Percentiles rank a stretch among this genome's conserved stretches.
Evolutionary conservation across 2,888 invertebrate genomes (phyloP).

Genomic region (Drosophila neonasuta): DNA sequence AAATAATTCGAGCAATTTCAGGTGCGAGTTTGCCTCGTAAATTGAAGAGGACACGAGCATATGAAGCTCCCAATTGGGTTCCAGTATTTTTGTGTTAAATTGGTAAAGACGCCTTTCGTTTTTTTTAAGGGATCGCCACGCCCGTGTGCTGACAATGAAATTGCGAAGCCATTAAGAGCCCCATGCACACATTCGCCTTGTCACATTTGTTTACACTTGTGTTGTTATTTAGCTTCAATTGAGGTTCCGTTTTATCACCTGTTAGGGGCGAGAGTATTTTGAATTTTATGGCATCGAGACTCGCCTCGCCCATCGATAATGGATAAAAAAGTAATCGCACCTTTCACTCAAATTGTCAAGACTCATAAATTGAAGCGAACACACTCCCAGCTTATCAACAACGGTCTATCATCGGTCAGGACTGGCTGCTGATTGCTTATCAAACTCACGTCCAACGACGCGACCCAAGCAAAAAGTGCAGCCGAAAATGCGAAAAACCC

Average conservation of each 20-base stretch:
- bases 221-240: not conserved
- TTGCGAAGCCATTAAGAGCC: slow-evolving; percentile 52
- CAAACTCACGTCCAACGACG: slow-evolving; percentile 15
- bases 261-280: slow-evolving; percentile 28
- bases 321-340: slow-evolving; percentile 27
- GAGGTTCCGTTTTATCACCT: slow-evolving; percentile 47
- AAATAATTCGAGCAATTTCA: not conserved
- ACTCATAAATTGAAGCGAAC: slow-evolving; percentile 56
- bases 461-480: not conserved
- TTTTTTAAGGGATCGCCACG: slow-evolving; percentile 13
- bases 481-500: no score
- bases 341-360: slow-evolving; percentile 52
- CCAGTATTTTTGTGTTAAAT: slow-evolving; percentile 22
- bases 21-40: slow-evolving; percentile 7
- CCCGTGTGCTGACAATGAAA: slow-evolving; percentile 39
- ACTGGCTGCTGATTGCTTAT: slow-evolving; percentile 43
- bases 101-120: slow-evolving; percentile 15
- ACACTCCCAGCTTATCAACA: slow-evolving; percentile 40
- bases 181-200: slow-evolving; percentile 35
- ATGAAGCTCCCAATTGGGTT: slow-evolving; percentile 12
- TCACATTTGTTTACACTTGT: slow-evolving; percentile 50
- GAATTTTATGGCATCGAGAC: slow-evolving; percentile 44
- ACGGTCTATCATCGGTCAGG: not conserved
- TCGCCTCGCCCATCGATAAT: slow-evolving; percentile 20
- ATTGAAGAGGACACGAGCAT: not conserved